Base-by-base conservation (phyloP, 2,797 vertebrate genomes). In the Balearica regulorum region DNA sequence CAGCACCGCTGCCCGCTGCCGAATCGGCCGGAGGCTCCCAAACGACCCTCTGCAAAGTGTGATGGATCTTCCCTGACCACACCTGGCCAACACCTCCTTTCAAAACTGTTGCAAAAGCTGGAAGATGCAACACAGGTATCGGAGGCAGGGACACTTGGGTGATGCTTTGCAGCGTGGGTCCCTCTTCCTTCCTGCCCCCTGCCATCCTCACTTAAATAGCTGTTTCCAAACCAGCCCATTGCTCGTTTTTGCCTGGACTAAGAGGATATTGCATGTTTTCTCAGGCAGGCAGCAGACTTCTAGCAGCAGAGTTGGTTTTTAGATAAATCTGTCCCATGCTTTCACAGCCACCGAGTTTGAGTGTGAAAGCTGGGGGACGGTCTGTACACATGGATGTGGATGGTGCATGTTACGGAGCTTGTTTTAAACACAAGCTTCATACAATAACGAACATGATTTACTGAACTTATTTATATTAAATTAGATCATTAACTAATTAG, bases 401-500 rank as follows among this genome's bases (percentile, higher is more conserved):
- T n/a, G 20, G 37, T 41, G 64, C n/a, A 2, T 28, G 19, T 54
- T 37, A 8, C 3, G 5, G 51, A 86, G 65, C 55, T 94, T 28
- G 14, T 76, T 86, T 80, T 25, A 73, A 78, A 60, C 25, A 46
- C 49, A 58, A 88, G 57, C 57, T 83, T 48, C 5, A 5, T 65
- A 65, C 62, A 66, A 33, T 79, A 55, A 79, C 9, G 22, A 85
- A 33, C 22, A 10, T 7, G 31, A 69, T 72, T 92, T 91, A 70
- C 71, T 51, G 24, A 20, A 11, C 26, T 69, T 80, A 35, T 71
- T 90, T 78, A 16, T 66, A 18, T 55, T 29, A 79, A 90, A 91
- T 88, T 43, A 81, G 60, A 58, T 91, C 69, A n/a, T 54, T 88
- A 91, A 16, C 51, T 88, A 77, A 95, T 76, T 77, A 91, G 54